Evolutionary conservation across 2,797 vertebrate species (phyloP).

Genomic region (Poeciliopsis paucimaculata): DNA sequence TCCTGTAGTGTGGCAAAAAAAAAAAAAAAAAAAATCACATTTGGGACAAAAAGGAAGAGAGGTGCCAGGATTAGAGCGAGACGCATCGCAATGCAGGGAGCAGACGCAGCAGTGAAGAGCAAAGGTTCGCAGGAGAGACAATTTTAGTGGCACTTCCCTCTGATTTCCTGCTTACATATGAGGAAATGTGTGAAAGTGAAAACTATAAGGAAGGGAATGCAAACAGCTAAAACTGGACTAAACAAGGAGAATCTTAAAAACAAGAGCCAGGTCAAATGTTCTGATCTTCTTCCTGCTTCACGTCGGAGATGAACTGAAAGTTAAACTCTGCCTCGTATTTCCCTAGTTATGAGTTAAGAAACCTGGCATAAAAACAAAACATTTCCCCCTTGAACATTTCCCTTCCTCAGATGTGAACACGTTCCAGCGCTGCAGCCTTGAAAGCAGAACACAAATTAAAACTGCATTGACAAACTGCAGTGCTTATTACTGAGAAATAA

Average conservation of each 20-base stretch:
- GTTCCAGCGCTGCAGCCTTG: background rate
- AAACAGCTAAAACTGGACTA: slow-evolving; percentile 1
- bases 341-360: background rate
- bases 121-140: slow-evolving; percentile 7
- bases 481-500: background rate
- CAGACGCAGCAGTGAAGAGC: background rate
- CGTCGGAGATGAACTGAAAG: background rate
- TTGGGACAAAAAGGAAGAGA: slow-evolving; percentile 7
- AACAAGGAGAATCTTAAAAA: background rate
- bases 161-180: background rate
- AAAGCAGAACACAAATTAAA: background rate
- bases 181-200: slow-evolving; percentile 20
- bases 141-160: background rate
- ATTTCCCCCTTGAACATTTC: background rate
- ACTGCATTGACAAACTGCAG: background rate
- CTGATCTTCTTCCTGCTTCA: background rate
- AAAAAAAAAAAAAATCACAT: slow-evolving; percentile 20
- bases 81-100: background rate
- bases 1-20: slow-evolving; percentile 32
- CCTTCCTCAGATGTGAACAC: background rate
- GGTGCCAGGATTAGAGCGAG: slow-evolving; percentile 12
- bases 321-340: background rate
- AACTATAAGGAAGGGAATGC: slow-evolving; percentile 19
- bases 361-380: background rate
- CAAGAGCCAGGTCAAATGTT: background rate